phyloP scores from a whole-genome alignment of 2,113 vertebrate genomes.

The Mesembrinibis cayennensis region DNA sequence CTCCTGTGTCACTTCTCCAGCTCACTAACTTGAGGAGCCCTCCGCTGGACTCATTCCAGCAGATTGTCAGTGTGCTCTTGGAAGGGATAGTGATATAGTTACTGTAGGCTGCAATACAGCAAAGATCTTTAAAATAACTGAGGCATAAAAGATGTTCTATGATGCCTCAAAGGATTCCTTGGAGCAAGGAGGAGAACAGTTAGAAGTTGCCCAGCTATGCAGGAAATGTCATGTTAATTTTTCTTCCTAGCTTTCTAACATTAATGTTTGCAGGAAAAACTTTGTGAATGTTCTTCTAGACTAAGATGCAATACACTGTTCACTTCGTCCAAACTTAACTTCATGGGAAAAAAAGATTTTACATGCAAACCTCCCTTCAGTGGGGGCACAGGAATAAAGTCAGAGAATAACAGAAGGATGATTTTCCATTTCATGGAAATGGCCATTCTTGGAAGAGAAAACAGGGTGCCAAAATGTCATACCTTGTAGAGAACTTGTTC shows the following conservation, averaged over 20 bases:
- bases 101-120: neutral
- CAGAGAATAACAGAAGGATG: neutral
- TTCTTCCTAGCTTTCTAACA: neutral
- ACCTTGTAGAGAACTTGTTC: neutral
- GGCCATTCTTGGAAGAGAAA: neutral
- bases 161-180: neutral
- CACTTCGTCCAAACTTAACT: neutral
- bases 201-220: neutral
- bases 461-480: neutral
- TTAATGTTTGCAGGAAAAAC: neutral
- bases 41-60: neutral
- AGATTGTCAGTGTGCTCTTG: neutral
- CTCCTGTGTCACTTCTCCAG: neutral
- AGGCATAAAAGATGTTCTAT: neutral
- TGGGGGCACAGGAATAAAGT: neutral
- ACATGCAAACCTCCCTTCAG: neutral
- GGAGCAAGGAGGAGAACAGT: neutral
- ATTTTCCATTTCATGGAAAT: neutral
- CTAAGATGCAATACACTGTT: neutral
- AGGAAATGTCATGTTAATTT: neutral
- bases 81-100: neutral
- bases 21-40: neutral
- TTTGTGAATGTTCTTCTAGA: neutral
- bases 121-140: neutral
- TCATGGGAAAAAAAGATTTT: neutral